Conservation (phyloP, 1,140 invertebrate species). For the Tetramorium simillimum region DNA sequence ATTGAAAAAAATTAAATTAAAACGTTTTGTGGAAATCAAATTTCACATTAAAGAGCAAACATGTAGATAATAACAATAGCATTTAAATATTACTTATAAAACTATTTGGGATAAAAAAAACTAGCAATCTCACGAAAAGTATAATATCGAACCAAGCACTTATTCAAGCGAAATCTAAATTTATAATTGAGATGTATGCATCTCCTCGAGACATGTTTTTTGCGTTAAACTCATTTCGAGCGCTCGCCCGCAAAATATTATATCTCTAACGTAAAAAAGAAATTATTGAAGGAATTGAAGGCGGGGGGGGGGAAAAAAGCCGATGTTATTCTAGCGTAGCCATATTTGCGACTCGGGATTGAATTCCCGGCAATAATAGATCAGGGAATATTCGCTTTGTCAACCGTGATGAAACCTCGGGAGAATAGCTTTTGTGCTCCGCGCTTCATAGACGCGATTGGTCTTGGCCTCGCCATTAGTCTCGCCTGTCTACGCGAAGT, state of each 20-base stretch:
- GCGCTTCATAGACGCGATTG: conserved; percentile 74
- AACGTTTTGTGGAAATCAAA: not conserved
- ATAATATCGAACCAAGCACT: not conserved
- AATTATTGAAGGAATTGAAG: not conserved
- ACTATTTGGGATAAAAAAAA: not conserved
- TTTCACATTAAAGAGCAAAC: not conserved
- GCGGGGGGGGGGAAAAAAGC: not conserved
- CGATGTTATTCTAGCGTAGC: not conserved
- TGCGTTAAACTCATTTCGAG: not conserved
- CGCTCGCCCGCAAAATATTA: not conserved
- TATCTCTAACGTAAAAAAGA: not conserved
- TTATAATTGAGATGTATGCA: not conserved
- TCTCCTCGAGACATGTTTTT: not conserved
- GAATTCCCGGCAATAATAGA: conserved; percentile 48
- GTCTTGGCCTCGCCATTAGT: conserved; percentile 73
- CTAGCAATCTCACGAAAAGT: not conserved
- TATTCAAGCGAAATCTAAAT: not conserved
- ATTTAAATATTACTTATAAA: not conserved
- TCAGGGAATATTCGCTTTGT: conserved; percentile 51
- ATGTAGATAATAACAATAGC: not conserved
- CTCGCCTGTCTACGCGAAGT: conserved; percentile 58
- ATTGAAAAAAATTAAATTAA: not conserved
- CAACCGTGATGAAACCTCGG: conserved; percentile 48
- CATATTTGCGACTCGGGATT: conserved; percentile 37
- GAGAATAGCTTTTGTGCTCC: conserved; percentile 63